Evolutionary conservation across 2,797 vertebrate genomes (phyloP).

Genomic region (Melanogrammus aeglefinus): DNA sequence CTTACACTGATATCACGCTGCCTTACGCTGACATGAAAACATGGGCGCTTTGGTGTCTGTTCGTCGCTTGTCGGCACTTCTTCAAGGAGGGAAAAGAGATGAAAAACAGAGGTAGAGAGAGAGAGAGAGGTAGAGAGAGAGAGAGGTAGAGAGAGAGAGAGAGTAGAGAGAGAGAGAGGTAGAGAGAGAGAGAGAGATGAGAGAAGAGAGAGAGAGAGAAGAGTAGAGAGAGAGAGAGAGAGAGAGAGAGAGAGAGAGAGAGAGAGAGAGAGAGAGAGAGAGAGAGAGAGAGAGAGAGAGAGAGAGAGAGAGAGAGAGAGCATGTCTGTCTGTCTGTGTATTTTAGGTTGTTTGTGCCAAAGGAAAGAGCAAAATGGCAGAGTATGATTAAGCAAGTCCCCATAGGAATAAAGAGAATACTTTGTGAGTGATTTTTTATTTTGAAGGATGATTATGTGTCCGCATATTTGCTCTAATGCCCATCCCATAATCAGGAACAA

Average conservation of each 20-base stretch:
- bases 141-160: neutral
- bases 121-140: neutral
- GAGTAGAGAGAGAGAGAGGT: no score
- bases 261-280: no score
- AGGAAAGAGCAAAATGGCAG: constrained; percentile 15
- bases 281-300: neutral
- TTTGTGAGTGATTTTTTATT: constrained; percentile 1
- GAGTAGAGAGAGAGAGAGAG: neutral
- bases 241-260: neutral
- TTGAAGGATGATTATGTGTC: neutral
- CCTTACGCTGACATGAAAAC: constrained; percentile 23
- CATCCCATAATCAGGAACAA: neutral
- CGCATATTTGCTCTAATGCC: neutral
- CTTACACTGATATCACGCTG: constrained; percentile 28
- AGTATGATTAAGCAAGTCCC: neutral
- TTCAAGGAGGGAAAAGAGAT: constrained; percentile 5
- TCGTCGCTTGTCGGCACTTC: neutral
- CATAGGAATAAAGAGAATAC: neutral
- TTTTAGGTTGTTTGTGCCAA: constrained; percentile 18
- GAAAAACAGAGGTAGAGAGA: neutral
- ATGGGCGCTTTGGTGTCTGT: constrained; percentile 15
- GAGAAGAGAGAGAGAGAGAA: no score
- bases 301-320: neutral
- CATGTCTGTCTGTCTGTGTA: constrained; percentile 12
- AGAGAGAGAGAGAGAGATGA: neutral